Conservation (phyloP, 2,113 vertebrate species). For the Mustela nigripes region DNA sequence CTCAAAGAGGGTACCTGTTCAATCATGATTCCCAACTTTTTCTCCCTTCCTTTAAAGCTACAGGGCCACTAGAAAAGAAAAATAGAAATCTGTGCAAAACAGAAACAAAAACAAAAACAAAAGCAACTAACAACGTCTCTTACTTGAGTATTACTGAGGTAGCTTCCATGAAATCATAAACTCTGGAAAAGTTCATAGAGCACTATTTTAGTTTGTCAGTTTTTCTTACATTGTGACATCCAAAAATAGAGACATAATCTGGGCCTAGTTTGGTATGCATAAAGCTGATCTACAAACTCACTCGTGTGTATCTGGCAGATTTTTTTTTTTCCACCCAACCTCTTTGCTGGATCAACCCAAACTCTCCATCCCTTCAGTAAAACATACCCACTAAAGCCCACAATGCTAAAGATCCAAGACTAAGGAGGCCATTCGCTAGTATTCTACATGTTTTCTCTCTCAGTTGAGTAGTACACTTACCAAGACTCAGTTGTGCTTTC, state of each 20-base stretch:
- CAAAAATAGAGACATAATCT: not conserved
- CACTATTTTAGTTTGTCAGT: not conserved
- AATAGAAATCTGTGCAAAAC: not conserved
- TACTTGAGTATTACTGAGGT: not conserved
- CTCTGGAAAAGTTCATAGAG: not conserved
- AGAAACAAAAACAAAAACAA: not conserved
- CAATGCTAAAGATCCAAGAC: not conserved
- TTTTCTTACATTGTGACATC: not conserved
- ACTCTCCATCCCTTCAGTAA: not conserved
- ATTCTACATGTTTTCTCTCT: not conserved
- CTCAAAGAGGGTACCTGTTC: not conserved
- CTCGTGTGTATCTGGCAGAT: conserved; percentile 10
- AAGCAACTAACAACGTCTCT: not conserved
- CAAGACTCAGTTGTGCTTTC: not conserved
- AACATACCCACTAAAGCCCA: not conserved
- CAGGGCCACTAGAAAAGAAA: not conserved
- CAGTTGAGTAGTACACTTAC: not conserved
- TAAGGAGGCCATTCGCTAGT: not conserved
- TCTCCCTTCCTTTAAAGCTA: not conserved
- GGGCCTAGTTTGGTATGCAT: not conserved
- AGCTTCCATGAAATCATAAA: not conserved
- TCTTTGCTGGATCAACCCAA: not conserved
- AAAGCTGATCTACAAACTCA: not conserved
- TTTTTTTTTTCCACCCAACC: not conserved
- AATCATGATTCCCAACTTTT: not conserved